These are phyloP conservation scores for Buathra laborator DNA, from an alignment of 2,888 invertebrate genomes.

Conservation along the genomic window DNA sequence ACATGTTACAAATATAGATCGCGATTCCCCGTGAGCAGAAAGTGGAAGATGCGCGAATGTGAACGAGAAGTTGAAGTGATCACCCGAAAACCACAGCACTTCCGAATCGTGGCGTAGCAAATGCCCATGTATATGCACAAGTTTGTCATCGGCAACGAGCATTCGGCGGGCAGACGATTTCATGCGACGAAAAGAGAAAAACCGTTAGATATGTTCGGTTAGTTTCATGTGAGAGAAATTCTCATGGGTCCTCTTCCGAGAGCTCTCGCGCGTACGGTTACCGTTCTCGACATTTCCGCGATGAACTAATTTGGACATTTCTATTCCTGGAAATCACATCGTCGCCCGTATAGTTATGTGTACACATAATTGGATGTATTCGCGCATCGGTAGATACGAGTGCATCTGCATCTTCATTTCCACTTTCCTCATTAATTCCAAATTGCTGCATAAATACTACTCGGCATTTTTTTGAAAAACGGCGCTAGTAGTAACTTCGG, in stretches of 20 bases:
- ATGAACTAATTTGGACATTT: constrained; percentile 55
- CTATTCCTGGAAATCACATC: constrained; percentile 51
- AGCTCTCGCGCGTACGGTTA: constrained; percentile 1
- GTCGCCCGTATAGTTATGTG: constrained; percentile 8
- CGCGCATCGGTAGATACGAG: constrained; percentile 37
- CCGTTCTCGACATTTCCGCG: constrained; percentile 37
- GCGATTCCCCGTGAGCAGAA: not conserved
- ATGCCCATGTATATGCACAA: constrained; percentile 68
- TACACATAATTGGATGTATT: constrained; percentile 35
- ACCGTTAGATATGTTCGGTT: not conserved
- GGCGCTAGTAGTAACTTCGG: too few species aligned
- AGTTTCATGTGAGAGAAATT: constrained; percentile 5
- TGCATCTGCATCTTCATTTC: constrained; percentile 51
- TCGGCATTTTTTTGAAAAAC: too few species aligned
- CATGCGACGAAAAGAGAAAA: not conserved
- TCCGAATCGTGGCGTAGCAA: constrained; percentile 36
- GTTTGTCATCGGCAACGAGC: constrained; percentile 64
- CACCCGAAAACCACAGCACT: constrained; percentile 2
- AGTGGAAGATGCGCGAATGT: not conserved
- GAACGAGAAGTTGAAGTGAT: not conserved
- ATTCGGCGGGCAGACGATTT: not conserved
- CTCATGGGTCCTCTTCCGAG: not conserved
- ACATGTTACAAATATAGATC: not conserved
- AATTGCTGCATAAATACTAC: constrained; percentile 40
- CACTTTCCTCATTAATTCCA: constrained; percentile 55